These are phyloP conservation scores for Labeo calbasu DNA, from an alignment of 2,797 vertebrate genomes.

Conservation along the genomic window DNA sequence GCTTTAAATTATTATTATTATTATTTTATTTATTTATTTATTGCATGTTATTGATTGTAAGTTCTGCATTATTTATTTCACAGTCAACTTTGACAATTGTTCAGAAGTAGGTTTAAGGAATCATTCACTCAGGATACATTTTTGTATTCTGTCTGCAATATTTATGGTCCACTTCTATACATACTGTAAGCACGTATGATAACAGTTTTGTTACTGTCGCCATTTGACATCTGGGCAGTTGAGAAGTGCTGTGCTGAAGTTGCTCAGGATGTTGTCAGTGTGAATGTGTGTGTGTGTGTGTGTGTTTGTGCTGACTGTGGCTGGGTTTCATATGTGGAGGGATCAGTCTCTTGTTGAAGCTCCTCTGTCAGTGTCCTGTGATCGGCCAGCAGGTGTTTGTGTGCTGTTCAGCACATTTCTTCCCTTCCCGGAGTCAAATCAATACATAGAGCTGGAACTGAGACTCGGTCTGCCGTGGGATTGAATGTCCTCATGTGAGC, in stretches of 20 bases:
- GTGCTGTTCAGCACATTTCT: slow-evolving; percentile 54
- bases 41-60: too few species aligned
- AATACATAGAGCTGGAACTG: slow-evolving; percentile 41
- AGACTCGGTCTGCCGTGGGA: background rate
- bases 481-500: slow-evolving; percentile 45
- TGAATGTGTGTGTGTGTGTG: background rate
- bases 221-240: background rate
- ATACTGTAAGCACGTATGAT: background rate
- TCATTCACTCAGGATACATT: background rate
- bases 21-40: too few species aligned
- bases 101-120: background rate
- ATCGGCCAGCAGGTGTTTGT: slow-evolving; percentile 47
- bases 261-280: background rate
- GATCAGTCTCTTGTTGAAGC: slow-evolving; percentile 12
- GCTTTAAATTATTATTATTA: background rate
- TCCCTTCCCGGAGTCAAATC: slow-evolving; percentile 45
- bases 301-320: slow-evolving; percentile 10
- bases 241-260: background rate
- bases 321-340: slow-evolving; percentile 17
- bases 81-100: background rate
- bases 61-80: background rate
- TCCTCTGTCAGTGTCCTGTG: slow-evolving; percentile 38
- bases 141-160: background rate
- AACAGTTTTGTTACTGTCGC: background rate
- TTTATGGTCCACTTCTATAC: background rate